These are phyloP conservation scores for Spondyliosoma cantharus DNA, from an alignment of 2,797 vertebrate genomes.

Conservation along the genomic window DNA sequence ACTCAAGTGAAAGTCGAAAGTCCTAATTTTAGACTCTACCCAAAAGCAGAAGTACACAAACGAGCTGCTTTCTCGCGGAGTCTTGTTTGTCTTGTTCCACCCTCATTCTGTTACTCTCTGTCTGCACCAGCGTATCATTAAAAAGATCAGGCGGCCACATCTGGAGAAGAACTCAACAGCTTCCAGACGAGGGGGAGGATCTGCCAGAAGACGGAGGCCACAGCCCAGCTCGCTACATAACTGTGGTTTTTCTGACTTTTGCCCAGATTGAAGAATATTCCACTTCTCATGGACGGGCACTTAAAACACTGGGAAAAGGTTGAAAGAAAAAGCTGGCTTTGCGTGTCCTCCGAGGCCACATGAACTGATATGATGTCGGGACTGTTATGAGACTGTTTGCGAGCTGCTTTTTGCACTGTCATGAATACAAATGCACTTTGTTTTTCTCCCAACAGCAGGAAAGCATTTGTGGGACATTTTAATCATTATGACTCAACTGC, in stretches of 20 bases:
- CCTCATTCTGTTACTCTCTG: slow-evolving; percentile 34
- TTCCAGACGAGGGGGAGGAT: slow-evolving; percentile 77
- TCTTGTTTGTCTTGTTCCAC: slow-evolving; percentile 45
- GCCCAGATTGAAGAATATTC: slow-evolving; percentile 43
- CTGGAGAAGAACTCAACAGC: slow-evolving; percentile 78
- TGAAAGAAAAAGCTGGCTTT: neutral
- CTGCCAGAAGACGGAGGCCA: slow-evolving; percentile 59
- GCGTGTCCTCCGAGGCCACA: neutral
- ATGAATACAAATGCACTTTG: slow-evolving; percentile 8
- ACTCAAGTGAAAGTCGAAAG: slow-evolving; percentile 1
- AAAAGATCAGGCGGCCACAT: slow-evolving; percentile 72
- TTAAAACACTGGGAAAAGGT: neutral
- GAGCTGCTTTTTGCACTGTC: slow-evolving; percentile 7
- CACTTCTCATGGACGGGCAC: slow-evolving; percentile 26
- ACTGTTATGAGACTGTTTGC: neutral
- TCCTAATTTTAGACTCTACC: neutral
- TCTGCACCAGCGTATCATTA: slow-evolving; percentile 61
- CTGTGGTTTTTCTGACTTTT: slow-evolving; percentile 73
- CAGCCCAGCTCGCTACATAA: slow-evolving; percentile 72
- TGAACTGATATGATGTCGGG: neutral
- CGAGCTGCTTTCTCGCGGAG: slow-evolving; percentile 7
- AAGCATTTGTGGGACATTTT: slow-evolving; percentile 18
- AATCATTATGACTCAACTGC: slow-evolving; percentile 43
- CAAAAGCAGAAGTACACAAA: slow-evolving; percentile 6
- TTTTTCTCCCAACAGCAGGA: slow-evolving; percentile 36